Evolutionary conservation across 2,113 vertebrate species (phyloP).

Genomic region (Ochotona princeps): DNA sequence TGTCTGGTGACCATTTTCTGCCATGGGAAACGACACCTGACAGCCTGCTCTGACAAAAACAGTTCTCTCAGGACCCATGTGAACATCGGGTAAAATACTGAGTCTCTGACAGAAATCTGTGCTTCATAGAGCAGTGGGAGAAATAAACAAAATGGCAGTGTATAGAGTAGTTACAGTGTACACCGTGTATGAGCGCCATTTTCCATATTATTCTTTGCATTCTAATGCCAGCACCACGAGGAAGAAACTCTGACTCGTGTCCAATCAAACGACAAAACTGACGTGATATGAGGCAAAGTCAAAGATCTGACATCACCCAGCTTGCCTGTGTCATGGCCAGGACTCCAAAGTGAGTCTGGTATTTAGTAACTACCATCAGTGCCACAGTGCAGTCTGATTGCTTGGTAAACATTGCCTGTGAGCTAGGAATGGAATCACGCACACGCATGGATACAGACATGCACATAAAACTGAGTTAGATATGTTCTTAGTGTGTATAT

Average conservation of each 20-base stretch:
- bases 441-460: background rate
- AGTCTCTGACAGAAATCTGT: background rate
- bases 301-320: background rate
- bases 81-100: background rate
- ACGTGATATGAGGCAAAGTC: background rate
- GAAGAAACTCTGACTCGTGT: background rate
- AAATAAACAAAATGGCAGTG: background rate
- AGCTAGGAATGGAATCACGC: background rate
- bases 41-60: background rate
- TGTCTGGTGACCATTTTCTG: background rate
- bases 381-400: background rate
- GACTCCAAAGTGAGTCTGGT: background rate
- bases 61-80: background rate
- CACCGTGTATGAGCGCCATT: background rate
- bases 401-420: too few relatives aligned
- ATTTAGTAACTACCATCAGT: background rate
- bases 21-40: background rate
- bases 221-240: background rate
- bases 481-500: too few relatives aligned
- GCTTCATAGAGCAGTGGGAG: background rate
- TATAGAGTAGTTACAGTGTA: background rate
- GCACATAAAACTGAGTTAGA: too few relatives aligned
- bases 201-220: background rate
- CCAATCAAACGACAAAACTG: conserved; percentile 9
- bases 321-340: background rate